Conservation (phyloP, 1,140 invertebrate species). For the Chelonus insularis region DNA sequence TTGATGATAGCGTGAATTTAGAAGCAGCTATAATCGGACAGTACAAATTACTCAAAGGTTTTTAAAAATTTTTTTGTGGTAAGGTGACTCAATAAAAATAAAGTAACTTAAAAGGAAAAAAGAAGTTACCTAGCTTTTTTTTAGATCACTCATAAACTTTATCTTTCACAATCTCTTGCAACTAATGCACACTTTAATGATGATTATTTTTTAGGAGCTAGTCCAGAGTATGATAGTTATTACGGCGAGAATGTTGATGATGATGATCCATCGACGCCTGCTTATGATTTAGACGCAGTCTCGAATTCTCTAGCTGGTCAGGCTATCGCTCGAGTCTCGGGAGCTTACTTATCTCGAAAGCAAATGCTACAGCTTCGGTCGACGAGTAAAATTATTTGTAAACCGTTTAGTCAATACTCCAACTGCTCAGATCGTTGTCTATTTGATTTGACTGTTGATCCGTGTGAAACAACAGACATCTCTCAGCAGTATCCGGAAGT, state of each 20-base stretch:
- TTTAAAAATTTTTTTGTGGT: neutral
- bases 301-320: conserved; percentile 35
- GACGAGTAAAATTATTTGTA: conserved; percentile 37
- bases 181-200: too few species aligned
- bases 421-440: conserved; percentile 44
- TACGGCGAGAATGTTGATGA: conserved; percentile 38
- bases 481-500: conserved; percentile 39
- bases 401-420: neutral
- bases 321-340: conserved; percentile 34
- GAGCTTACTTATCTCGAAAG: neutral
- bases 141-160: too few species aligned
- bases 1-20: conserved; percentile 34
- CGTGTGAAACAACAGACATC: conserved; percentile 49
- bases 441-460: conserved; percentile 48
- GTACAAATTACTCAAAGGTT: conserved; percentile 49
- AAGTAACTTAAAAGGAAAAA: too few species aligned
- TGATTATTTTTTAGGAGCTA: too few species aligned
- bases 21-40: conserved; percentile 38
- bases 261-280: conserved; percentile 30
- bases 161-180: too few species aligned
- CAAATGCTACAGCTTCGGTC: conserved; percentile 34
- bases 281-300: conserved; percentile 36
- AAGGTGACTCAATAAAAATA: too few species aligned
- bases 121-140: too few species aligned
- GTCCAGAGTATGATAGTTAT: conserved; percentile 36